Evolutionary conservation across 2,888 invertebrate species (phyloP).

Genomic region (Hydraecia micacea): DNA sequence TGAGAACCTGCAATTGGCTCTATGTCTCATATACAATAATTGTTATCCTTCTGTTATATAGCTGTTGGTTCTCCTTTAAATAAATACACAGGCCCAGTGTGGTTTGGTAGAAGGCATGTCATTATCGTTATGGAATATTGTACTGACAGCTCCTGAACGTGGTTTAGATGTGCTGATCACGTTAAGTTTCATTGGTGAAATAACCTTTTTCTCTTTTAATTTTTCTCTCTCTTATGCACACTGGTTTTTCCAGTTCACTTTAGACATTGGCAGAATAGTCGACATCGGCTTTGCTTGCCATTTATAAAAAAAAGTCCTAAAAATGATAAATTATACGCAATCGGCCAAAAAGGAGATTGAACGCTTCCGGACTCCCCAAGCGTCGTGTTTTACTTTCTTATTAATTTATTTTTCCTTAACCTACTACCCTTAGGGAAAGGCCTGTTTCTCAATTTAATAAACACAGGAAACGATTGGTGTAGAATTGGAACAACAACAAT

Average conservation of each 20-base stretch:
- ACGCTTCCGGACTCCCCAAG: not conserved
- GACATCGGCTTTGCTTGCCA: too few species aligned
- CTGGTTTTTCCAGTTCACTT: too few species aligned
- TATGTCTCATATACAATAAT: not conserved
- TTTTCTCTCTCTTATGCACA: too few species aligned
- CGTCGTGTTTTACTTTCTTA: conserved; percentile 13
- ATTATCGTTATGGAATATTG: not conserved
- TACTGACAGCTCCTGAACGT: not conserved
- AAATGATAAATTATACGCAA: conserved; percentile 26
- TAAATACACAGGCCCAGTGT: not conserved
- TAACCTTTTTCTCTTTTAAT: too few species aligned
- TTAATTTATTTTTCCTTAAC: conserved; percentile 33
- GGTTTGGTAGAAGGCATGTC: too few species aligned
- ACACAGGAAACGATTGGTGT: conserved; percentile 6
- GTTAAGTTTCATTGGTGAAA: not conserved
- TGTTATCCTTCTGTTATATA: not conserved
- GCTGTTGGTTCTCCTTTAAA: not conserved
- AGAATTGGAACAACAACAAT: conserved; percentile 6
- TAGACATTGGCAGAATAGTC: too few species aligned
- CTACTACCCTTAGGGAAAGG: not conserved
- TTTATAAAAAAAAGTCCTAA: not conserved
- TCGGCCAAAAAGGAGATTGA: conserved; percentile 13
- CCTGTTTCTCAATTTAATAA: conserved; percentile 13
- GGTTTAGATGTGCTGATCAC: not conserved
- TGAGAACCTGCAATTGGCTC: not conserved